These are phyloP conservation scores for Eledona agricola DNA, from an alignment of 2,888 invertebrate species.

Conservation along the genomic window DNA sequence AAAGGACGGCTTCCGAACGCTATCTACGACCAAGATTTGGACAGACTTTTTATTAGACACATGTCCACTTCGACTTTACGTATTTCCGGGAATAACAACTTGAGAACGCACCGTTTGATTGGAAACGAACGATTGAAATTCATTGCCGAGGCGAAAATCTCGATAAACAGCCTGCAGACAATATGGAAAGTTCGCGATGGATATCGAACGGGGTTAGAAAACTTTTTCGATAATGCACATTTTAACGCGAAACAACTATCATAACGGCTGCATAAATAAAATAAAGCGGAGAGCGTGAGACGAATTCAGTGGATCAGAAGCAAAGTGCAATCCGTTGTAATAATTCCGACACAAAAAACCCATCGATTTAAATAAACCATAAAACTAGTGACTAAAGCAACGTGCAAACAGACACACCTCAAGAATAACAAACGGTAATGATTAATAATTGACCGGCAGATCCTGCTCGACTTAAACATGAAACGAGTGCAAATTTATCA, in stretches of 20 bases:
- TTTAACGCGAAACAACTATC: slow-evolving; percentile 13
- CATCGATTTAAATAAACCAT: too few species aligned
- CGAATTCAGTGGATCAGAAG: slow-evolving; percentile 8
- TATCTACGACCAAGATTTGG: slow-evolving; percentile 4
- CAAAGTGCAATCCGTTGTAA: slow-evolving; percentile 3
- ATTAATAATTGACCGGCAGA: too few species aligned
- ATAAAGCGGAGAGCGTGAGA: slow-evolving; percentile 8
- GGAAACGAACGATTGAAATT: slow-evolving; percentile 1
- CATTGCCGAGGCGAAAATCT: slow-evolving; percentile 9
- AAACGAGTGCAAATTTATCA: too few species aligned
- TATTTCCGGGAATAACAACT: neutral
- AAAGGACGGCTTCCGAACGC: slow-evolving; percentile 6
- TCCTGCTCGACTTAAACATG: too few species aligned
- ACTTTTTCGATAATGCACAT: slow-evolving; percentile 10
- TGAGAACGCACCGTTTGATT: neutral
- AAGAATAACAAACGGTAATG: too few species aligned
- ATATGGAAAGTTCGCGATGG: slow-evolving; percentile 9
- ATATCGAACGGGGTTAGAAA: neutral
- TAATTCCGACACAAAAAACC: too few species aligned
- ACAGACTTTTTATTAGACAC: slow-evolving; percentile 1
- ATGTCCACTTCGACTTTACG: too few species aligned
- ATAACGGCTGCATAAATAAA: slow-evolving; percentile 16
- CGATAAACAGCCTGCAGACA: slow-evolving; percentile 15
- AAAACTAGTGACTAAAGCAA: too few species aligned
- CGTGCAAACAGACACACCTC: too few species aligned